phyloP scores from a whole-genome alignment of 2,797 vertebrate genomes.

The Hybognathus amarus region DNA sequence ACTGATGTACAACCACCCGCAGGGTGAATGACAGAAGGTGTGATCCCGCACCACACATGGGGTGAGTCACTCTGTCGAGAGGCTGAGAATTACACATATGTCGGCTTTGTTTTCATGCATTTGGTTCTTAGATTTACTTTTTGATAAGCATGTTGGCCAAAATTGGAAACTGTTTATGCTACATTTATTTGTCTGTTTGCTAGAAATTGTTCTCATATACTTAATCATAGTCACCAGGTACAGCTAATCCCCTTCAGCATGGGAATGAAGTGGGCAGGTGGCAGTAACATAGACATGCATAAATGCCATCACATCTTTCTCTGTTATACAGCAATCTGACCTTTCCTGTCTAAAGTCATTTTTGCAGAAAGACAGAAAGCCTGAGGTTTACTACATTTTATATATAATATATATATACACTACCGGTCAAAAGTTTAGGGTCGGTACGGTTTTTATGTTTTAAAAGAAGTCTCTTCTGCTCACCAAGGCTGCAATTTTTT shows the following conservation, averaged over 20 bases:
- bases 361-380: constrained; percentile 21
- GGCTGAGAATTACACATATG: neutral
- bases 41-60: constrained; percentile 1
- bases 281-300: neutral
- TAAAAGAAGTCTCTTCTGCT: too few relatives aligned
- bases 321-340: constrained; percentile 20
- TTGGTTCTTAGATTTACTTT: neutral
- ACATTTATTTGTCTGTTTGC: neutral
- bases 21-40: constrained; percentile 37
- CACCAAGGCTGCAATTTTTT: too few relatives aligned
- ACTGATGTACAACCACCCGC: constrained; percentile 54
- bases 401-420: too few relatives aligned
- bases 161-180: neutral
- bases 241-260: constrained; percentile 4
- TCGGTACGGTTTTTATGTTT: too few relatives aligned
- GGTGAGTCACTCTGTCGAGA: neutral
- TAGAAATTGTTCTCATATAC: constrained; percentile 5
- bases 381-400: neutral
- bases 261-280: constrained; percentile 26
- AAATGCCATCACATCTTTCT: neutral
- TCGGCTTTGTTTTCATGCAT: neutral
- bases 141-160: neutral
- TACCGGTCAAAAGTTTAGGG: too few relatives aligned
- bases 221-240: constrained; percentile 28
- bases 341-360: constrained; percentile 12